Base-by-base conservation (phyloP, 2,797 vertebrate species). In the Catharus ustulatus region DNA sequence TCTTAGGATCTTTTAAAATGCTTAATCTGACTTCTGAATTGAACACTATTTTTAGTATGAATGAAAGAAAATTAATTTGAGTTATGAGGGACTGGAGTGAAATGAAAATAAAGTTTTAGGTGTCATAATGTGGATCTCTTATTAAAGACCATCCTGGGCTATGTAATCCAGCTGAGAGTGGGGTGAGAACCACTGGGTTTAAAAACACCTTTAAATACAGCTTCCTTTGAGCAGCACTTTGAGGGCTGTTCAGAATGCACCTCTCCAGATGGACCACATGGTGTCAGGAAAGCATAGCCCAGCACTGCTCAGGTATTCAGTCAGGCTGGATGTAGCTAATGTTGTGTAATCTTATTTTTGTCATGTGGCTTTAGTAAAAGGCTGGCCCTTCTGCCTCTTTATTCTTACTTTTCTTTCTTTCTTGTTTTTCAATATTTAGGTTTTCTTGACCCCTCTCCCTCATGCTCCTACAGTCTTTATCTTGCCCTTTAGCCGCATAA, bases 231-330 rank as follows among this genome's bases (percentile, higher is more conserved):
- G 8, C 8, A 67, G 36, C 14, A 11, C 45, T 42, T 54, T 29
- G 48, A 24, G 62, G 11, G 12, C 1, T 4, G 11, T 77, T 62
- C 12, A 29, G 40, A 76, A 18, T 93, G 87, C 85, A 77, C 10
- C 52, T 87, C 79, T 93, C 16, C 54, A 46, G 36, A 64, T 5
- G n/a, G 90, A 61, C 93, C 94, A 32, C 91, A 84, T 36, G 93
- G 81, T 96, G 87, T 88, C 96, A 93, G 9, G 32, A 83, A 92
- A 82, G 67, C 20, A 4, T 11, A 90, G 80, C 32, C 55, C 46
- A 82, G 38, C 2, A 0, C 8, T 32, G 24, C 72, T 84, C 43
- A 8, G 46, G 15, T 16, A 27, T 6, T 40, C 52, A 36, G 4
- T 69, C 20, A 54, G 38, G 15, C 38, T 82, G 71, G 15, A n/a